Evolutionary conservation across 2,888 invertebrate genomes (phyloP).

Genomic region (Cheilosia pagana): DNA sequence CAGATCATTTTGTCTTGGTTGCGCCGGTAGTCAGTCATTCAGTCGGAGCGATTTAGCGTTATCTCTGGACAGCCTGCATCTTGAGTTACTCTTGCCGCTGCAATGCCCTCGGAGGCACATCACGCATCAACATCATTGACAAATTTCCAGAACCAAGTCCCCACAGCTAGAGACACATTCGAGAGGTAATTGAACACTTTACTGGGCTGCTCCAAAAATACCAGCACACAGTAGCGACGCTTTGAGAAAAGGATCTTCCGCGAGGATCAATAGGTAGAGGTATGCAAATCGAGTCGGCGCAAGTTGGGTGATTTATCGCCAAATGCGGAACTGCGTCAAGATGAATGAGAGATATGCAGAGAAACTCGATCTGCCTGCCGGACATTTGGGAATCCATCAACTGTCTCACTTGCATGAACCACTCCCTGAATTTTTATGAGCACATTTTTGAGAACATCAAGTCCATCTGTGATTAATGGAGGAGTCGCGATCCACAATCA

Average conservation of each 20-base stretch:
- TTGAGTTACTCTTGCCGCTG: background rate
- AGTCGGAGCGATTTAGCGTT: constrained; percentile 72
- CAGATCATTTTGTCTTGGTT: constrained; percentile 61
- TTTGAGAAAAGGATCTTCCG: constrained; percentile 37
- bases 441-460: constrained; percentile 12
- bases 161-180: constrained; percentile 3
- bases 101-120: constrained; percentile 44
- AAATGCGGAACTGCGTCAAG: constrained; percentile 11
- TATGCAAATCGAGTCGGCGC: constrained; percentile 56
- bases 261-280: constrained; percentile 42
- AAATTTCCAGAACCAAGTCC: constrained; percentile 48
- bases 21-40: constrained; percentile 72
- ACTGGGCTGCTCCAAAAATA: constrained; percentile 37
- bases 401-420: constrained; percentile 14
- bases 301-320: constrained; percentile 58
- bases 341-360: constrained; percentile 36
- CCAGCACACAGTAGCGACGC: constrained; percentile 49
- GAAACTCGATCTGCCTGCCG: constrained; percentile 46
- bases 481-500: background rate
- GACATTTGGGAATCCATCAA: constrained; percentile 52
- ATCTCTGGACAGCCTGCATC: constrained; percentile 57
- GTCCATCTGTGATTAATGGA: constrained; percentile 46
- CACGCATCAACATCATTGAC: constrained; percentile 66
- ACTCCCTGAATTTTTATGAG: constrained; percentile 31
- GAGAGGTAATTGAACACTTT: constrained; percentile 50